Evolutionary conservation across 37 sponge, comb jelly and placozoan species (phyloP).

Genomic region (Axinella damicornis): DNA sequence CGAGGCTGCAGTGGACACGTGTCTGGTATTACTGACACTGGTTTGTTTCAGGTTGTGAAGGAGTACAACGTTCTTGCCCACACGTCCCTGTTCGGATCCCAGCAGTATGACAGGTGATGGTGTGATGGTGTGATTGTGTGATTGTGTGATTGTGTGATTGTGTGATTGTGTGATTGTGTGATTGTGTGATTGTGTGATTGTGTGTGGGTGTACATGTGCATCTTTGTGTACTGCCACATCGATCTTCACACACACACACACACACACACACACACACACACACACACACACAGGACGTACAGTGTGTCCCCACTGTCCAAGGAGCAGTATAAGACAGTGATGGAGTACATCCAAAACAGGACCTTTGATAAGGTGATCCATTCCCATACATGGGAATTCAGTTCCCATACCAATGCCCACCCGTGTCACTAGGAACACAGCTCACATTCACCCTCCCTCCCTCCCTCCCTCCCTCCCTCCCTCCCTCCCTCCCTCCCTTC

Average conservation of each 20-base stretch:
- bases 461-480: neutral
- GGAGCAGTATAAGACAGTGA: slow-evolving; percentile 41
- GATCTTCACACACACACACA: neutral
- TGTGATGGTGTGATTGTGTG: neutral
- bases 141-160: neutral
- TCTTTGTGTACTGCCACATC: neutral
- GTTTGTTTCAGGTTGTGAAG: slow-evolving; percentile 35
- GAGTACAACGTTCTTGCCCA: slow-evolving; percentile 41
- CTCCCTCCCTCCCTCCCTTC: neutral
- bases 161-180: slow-evolving; percentile 29
- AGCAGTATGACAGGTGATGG: slow-evolving; percentile 71
- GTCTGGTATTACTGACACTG: too few relatives aligned
- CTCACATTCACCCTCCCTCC: slow-evolving; percentile 7
- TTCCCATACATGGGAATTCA: too few relatives aligned
- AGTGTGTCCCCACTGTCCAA: slow-evolving; percentile 35
- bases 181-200: neutral
- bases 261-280: slow-evolving; percentile 1
- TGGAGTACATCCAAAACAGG: slow-evolving; percentile 32
- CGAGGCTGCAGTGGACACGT: too few relatives aligned
- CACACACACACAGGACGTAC: slow-evolving; percentile 37
- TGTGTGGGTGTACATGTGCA: neutral
- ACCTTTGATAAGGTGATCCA: too few relatives aligned
- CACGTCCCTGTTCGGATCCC: neutral
- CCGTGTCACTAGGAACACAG: too few relatives aligned
- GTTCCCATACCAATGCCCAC: too few relatives aligned